phyloP scores from a whole-genome alignment of 2,797 vertebrate species.

The Sebastes itinus region DNA sequence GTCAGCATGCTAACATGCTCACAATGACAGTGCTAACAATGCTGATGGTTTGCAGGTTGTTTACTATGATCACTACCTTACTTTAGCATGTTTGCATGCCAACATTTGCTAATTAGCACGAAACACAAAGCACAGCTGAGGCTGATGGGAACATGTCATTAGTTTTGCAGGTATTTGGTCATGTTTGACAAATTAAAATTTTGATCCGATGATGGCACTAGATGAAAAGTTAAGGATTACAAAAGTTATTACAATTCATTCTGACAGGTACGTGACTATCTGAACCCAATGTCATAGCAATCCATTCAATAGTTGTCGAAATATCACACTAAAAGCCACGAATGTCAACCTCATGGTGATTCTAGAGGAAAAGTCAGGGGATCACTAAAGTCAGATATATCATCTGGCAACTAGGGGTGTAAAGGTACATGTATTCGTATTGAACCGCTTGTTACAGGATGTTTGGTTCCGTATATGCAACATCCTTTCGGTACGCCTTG shows the following conservation, averaged over 20 bases:
- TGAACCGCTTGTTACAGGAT: too few relatives aligned
- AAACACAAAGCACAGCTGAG: not conserved
- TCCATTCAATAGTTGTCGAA: not conserved
- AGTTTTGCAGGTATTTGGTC: not conserved
- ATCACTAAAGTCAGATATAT: not conserved
- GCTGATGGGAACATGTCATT: too few relatives aligned
- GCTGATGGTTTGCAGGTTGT: not conserved
- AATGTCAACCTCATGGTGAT: too few relatives aligned
- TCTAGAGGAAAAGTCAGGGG: not conserved
- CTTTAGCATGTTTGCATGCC: not conserved
- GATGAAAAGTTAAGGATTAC: too few relatives aligned
- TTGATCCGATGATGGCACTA: too few relatives aligned
- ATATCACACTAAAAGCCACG: too few relatives aligned
- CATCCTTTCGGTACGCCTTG: too few relatives aligned
- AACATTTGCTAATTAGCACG: not conserved
- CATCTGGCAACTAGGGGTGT: not conserved
- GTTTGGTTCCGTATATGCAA: too few relatives aligned
- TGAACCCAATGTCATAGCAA: not conserved
- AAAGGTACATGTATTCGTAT: rapidly evolving
- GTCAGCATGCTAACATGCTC: not conserved
- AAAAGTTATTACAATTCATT: not conserved
- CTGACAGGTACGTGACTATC: not conserved
- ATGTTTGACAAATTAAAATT: not conserved
- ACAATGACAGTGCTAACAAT: not conserved
- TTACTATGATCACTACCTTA: not conserved